Base-by-base conservation (phyloP, 2,888 invertebrate species). In the Apodemia zela region DNA sequence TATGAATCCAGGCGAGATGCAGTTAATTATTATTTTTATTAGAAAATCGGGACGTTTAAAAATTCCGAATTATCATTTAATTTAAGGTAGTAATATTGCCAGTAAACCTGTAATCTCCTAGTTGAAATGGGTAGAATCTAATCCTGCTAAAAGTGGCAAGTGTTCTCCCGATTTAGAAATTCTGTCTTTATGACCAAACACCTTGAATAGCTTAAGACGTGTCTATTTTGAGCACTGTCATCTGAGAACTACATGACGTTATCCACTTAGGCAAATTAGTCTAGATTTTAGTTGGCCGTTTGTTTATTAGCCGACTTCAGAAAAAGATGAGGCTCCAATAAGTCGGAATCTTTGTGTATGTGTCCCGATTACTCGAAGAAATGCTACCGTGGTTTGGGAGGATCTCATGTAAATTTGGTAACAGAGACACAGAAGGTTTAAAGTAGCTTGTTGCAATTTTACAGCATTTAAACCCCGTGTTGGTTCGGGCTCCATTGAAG, bases 131-230 rank as follows among this genome's bases (percentile, higher is more conserved):
- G 21, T 51, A 49, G 7, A 25, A 21, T 3, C 25, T 29, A 54
- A 25, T 25, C 54, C 25, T 42, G 13, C 13, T 45, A 45, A 45
- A 45, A 45, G 45, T 45, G 15, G 45, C 45, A 45, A 45, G 29
- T 6, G 7, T 25, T 15, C 25, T 54, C 29, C 54, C 54, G 54
- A 25, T 54, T 54, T 54, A 54, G 54, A 25, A 29, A n/a, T 15
- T 1, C 21, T 25, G 25, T 54, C 54, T 54, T 25, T 29, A 15
- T 54, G 54, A 54, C 54, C 21, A 15, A 15, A 2, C 7, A 13
- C 29, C 54, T 54, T 54, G 25, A 25, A 54, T 54, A 25, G 15
- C 25, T 54, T 25, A 54, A 54, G 54, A 54, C 54, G 54, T 54
- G 7, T 54, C 54, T 54, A 54, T 54, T 54, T 15, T 25, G 15